These are phyloP conservation scores for Tonatia bakeri DNA, from an alignment of 2,113 vertebrate genomes.

Conservation along the genomic window DNA sequence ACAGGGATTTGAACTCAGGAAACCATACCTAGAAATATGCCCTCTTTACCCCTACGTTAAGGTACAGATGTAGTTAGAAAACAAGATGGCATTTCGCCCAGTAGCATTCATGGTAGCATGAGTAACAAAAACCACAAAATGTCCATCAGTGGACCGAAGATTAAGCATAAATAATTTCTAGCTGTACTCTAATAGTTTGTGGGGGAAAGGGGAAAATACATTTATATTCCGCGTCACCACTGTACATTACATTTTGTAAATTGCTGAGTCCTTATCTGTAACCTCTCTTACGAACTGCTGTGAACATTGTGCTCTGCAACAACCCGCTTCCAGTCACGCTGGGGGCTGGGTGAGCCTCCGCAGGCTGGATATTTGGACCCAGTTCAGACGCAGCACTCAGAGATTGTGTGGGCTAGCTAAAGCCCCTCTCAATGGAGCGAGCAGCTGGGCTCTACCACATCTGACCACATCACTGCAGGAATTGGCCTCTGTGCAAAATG, in stretches of 20 bases:
- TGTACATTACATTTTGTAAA: background rate
- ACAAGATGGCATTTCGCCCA: background rate
- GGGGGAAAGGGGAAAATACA: background rate
- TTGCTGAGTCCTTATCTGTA: background rate
- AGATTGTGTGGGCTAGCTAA: conserved; percentile 27
- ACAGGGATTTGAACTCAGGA: background rate
- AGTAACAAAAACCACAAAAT: background rate
- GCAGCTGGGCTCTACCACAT: conserved; percentile 65
- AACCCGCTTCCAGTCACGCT: background rate
- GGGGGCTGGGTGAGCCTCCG: background rate
- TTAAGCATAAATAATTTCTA: background rate
- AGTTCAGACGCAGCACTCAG: conserved; percentile 38
- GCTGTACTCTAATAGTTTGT: background rate
- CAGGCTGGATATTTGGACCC: conserved; percentile 26
- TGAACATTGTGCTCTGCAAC: background rate
- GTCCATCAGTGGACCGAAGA: background rate
- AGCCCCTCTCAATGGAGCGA: conserved; percentile 48
- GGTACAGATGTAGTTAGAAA: background rate
- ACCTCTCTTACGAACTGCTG: conserved; percentile 1
- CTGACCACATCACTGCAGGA: conserved; percentile 53
- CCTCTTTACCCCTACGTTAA: background rate
- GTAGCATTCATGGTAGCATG: background rate
- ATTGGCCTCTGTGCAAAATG: conserved; percentile 46
- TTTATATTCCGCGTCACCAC: background rate
- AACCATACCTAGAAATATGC: background rate